phyloP scores from a whole-genome alignment of 2,797 vertebrate species.

The Mus spretus region DNA sequence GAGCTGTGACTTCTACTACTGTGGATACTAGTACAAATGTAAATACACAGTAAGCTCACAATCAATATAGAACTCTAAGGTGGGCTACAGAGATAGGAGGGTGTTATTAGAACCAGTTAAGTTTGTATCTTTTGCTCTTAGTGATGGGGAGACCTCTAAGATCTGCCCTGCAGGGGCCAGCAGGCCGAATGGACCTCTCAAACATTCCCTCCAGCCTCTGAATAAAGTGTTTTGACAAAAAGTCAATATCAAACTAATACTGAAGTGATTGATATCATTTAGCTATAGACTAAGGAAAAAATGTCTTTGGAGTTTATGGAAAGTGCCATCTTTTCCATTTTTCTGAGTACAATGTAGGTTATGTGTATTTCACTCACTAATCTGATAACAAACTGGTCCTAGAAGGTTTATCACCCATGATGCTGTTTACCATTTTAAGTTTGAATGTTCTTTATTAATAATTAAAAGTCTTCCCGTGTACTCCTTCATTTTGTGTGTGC shows the following conservation, averaged over 20 bases:
- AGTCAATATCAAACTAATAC: not conserved
- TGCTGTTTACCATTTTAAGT: conserved; percentile 38
- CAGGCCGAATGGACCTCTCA: not conserved
- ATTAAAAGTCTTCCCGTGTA: conserved; percentile 26
- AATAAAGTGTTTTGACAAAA: not conserved
- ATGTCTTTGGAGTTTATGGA: not conserved
- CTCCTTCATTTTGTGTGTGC: not conserved
- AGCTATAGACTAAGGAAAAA: not conserved
- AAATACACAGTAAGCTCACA: conserved; percentile 35
- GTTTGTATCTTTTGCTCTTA: not conserved
- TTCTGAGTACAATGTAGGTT: not conserved
- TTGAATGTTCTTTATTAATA: conserved; percentile 37
- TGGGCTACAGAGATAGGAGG: not conserved
- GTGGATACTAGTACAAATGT: conserved; percentile 4
- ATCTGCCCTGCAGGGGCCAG: not conserved
- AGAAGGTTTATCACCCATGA: not conserved
- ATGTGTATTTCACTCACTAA: conserved; percentile 48
- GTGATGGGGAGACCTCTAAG: not conserved
- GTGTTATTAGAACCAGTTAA: not conserved
- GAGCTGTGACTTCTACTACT: conserved; percentile 7
- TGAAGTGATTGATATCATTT: not conserved
- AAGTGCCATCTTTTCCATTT: not conserved
- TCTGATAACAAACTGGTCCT: not conserved
- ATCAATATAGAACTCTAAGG: not conserved
- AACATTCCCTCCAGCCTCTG: not conserved